phyloP scores from a whole-genome alignment of 2,113 vertebrate species.

The Notechis scutatus region DNA sequence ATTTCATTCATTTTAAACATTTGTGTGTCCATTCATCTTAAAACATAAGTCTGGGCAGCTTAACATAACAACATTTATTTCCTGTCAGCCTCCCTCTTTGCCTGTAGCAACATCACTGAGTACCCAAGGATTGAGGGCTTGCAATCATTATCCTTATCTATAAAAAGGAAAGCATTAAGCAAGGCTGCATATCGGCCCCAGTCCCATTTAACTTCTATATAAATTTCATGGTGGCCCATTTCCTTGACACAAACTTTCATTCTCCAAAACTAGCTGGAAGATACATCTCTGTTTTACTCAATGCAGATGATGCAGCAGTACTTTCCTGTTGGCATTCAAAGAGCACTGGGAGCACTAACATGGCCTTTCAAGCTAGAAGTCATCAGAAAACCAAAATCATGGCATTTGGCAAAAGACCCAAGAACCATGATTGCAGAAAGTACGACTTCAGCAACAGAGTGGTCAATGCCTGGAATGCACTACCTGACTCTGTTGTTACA shows the following conservation, averaged over 20 bases:
- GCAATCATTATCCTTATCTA: background rate
- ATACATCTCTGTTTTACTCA: background rate
- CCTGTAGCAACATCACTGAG: background rate
- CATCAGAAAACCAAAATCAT: background rate
- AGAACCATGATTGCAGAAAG: background rate
- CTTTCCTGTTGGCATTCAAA: background rate
- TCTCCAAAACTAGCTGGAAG: background rate
- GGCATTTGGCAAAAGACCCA: background rate
- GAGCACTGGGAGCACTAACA: background rate
- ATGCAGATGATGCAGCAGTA: background rate
- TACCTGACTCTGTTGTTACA: no score
- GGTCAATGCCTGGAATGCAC: no score
- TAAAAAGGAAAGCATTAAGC: background rate
- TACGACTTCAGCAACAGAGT: no score
- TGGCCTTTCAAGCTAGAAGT: background rate
- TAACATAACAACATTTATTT: background rate
- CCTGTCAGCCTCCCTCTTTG: background rate
- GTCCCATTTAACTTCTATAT: background rate
- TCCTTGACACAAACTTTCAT: background rate
- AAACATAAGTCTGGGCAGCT: background rate
- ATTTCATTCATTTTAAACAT: background rate
- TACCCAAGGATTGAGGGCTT: background rate
- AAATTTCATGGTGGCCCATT: background rate
- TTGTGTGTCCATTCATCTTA: background rate
- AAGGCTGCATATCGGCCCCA: background rate